Evolutionary conservation across 2,888 invertebrate genomes (phyloP).

Genomic region (Eueremaeus valkanovi): DNA sequence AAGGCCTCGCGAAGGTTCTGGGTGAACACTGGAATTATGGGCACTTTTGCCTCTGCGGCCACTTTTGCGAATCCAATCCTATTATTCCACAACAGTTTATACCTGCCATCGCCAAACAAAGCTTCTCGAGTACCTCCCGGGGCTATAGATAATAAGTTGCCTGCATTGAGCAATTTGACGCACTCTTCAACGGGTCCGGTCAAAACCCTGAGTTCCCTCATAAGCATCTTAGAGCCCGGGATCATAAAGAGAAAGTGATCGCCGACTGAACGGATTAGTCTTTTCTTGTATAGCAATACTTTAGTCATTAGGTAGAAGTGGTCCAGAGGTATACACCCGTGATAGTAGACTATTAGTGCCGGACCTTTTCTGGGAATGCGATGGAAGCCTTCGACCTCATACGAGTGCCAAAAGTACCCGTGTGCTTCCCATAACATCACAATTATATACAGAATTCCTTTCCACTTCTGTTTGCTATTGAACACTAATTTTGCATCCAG

Average conservation of each 20-base stretch:
- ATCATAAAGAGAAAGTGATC: constrained; percentile 91
- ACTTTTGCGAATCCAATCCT: constrained; percentile 94
- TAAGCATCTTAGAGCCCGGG: constrained; percentile 66
- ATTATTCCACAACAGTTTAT: constrained; percentile 86
- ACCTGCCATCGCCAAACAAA: constrained; percentile 87
- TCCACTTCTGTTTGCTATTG: not conserved
- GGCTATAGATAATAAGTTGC: constrained; percentile 83
- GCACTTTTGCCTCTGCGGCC: constrained; percentile 90
- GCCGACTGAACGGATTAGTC: constrained; percentile 78
- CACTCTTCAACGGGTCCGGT: constrained; percentile 91
- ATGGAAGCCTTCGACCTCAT: constrained; percentile 82
- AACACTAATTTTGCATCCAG: constrained; percentile 50
- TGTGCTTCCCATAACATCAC: constrained; percentile 94
- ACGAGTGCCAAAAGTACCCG: constrained; percentile 80
- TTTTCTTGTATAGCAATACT: constrained; percentile 69
- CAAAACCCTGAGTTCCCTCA: constrained; percentile 82
- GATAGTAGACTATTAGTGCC: constrained; percentile 89
- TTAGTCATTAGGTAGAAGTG: constrained; percentile 88
- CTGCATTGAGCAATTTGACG: constrained; percentile 72
- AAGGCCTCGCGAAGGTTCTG: constrained; percentile 93
- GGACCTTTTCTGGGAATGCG: constrained; percentile 74
- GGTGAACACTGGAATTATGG: constrained; percentile 94
- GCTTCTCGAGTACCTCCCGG: constrained; percentile 68
- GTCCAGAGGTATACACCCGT: constrained; percentile 94
- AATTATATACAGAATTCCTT: constrained; percentile 74